These are phyloP conservation scores for Enteromius treurensis DNA, from an alignment of 2,797 vertebrate species.

Conservation along the genomic window DNA sequence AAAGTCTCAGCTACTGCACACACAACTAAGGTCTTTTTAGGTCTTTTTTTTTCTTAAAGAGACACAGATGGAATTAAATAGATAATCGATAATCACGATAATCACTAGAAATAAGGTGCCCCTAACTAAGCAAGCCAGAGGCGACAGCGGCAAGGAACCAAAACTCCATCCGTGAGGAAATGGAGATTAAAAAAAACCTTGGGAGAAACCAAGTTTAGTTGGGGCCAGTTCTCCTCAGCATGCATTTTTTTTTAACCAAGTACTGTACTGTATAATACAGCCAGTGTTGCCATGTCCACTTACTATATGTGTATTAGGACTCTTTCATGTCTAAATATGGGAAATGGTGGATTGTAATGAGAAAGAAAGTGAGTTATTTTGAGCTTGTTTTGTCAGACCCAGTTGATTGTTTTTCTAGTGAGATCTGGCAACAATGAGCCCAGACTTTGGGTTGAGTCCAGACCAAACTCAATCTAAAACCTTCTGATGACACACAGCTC, in stretches of 20 bases:
- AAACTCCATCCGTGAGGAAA: too few species aligned
- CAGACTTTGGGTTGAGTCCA: slow-evolving; percentile 8
- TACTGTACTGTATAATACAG: too few species aligned
- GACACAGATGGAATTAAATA: neutral
- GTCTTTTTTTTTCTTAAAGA: neutral
- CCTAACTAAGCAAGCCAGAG: too few species aligned
- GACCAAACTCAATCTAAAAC: slow-evolving; percentile 6
- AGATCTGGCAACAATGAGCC: slow-evolving; percentile 19
- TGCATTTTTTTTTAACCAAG: neutral
- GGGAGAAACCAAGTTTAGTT: too few species aligned
- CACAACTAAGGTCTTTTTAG: neutral
- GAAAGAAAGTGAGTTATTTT: neutral
- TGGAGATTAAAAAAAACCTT: too few species aligned
- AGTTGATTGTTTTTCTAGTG: slow-evolving; percentile 19
- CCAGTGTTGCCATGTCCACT: neutral
- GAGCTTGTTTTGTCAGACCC: slow-evolving; percentile 8
- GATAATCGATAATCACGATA: too few species aligned
- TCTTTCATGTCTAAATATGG: slow-evolving; percentile 8
- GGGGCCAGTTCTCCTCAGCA: too few species aligned
- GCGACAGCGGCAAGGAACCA: too few species aligned
- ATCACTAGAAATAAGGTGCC: too few species aligned
- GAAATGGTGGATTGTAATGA: neutral
- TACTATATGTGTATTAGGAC: neutral
- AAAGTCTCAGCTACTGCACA: neutral
- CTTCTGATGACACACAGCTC: neutral